These are phyloP conservation scores for Smutsia temminckii DNA, from an alignment of 2,797 vertebrate species.

Conservation along the genomic window DNA sequence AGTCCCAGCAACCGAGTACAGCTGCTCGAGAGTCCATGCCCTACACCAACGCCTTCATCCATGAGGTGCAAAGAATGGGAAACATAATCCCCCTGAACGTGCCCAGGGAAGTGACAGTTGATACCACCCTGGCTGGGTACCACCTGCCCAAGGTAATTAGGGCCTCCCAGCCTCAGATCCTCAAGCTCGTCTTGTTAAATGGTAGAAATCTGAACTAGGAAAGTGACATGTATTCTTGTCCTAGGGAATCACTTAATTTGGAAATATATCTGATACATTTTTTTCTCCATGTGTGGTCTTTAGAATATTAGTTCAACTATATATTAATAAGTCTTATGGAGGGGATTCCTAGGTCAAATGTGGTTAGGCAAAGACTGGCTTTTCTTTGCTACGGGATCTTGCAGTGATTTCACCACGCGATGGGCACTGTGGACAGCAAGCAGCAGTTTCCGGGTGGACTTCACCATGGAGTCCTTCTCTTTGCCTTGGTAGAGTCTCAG, in stretches of 20 bases:
- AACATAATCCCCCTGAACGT: slow-evolving; percentile 87
- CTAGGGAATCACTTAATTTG: neutral
- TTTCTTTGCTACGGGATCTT: neutral
- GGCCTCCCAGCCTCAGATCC: neutral
- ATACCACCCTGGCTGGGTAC: slow-evolving; percentile 84
- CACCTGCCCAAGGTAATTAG: slow-evolving; percentile 90
- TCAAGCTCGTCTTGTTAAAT: neutral
- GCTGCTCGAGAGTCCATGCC: slow-evolving; percentile 87
- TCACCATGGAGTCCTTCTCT: neutral
- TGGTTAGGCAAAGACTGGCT: neutral
- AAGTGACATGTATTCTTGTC: neutral
- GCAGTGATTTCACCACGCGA: neutral
- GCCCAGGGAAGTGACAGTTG: slow-evolving; percentile 81
- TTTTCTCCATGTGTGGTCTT: neutral
- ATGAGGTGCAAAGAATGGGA: slow-evolving; percentile 90
- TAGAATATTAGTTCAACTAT: neutral
- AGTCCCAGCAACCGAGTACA: slow-evolving; percentile 81
- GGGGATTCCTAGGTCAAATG: neutral
- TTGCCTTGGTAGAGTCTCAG: neutral
- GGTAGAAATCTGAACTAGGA: neutral
- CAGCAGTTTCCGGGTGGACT: neutral
- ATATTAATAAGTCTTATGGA: neutral
- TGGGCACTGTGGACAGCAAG: neutral
- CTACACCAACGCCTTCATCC: slow-evolving; percentile 91
- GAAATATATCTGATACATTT: neutral